phyloP scores from a whole-genome alignment of 2,888 invertebrate species.

The Nephrotoma flavescens region DNA sequence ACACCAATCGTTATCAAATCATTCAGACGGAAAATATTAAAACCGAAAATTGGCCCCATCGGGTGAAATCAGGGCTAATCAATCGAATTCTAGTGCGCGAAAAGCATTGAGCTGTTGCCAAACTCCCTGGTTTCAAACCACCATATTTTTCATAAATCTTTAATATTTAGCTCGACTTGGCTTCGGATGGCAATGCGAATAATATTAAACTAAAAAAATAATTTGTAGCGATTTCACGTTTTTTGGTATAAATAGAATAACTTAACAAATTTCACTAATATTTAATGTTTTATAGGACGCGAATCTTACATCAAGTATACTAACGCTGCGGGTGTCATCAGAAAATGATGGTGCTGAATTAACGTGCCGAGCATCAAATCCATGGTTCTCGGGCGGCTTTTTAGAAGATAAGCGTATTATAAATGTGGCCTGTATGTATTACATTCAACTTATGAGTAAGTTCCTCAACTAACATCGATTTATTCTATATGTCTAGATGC shows the following conservation, averaged over 20 bases:
- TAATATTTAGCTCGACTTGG: background rate
- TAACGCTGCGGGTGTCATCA: conserved; percentile 58
- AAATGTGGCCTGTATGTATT: conserved; percentile 68
- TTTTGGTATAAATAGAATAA: background rate
- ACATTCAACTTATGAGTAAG: conserved; percentile 1
- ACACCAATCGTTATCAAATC: too few relatives aligned
- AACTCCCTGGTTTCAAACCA: too few relatives aligned
- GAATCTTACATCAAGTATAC: conserved; percentile 55
- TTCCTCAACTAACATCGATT: background rate
- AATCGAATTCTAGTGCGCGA: too few relatives aligned
- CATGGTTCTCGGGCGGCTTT: conserved; percentile 68
- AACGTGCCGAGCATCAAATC: conserved; percentile 73
- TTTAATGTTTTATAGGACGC: conserved; percentile 20
- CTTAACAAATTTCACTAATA: background rate
- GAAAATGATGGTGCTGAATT: conserved; percentile 72
- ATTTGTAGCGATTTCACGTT: background rate
- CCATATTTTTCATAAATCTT: too few relatives aligned
- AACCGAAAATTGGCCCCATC: too few relatives aligned
- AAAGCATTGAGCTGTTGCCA: too few relatives aligned
- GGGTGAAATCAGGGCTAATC: too few relatives aligned
- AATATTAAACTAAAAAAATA: background rate
- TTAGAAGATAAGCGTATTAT: conserved; percentile 63
- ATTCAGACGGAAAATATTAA: too few relatives aligned
- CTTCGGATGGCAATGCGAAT: conserved; percentile 10
- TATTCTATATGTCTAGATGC: conserved; percentile 41